Base-by-base conservation (phyloP, 2,888 invertebrate genomes). In the Tigriopus californicus region DNA sequence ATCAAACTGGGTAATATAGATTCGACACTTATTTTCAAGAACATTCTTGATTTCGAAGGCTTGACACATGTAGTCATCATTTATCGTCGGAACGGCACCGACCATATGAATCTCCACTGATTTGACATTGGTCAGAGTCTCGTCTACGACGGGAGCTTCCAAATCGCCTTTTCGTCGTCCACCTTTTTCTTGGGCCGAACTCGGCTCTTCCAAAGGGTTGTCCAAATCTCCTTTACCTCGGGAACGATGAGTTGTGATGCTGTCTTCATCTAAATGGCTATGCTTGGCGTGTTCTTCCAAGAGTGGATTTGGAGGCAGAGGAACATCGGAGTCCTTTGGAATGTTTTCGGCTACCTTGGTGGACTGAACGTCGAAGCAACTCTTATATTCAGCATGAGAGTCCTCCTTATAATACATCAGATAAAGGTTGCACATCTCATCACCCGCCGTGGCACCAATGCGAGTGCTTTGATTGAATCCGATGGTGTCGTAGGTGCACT, bases 401-500 rank as follows among this genome's bases (percentile, higher is more conserved):
- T 15, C 44, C 10, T 44, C 44, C 5, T 6, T 10, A 44, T 73
- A 74, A 65, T 72, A 75, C 74, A 75, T 74, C 62, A 72, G 65
- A 65, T 76, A 75, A 63, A 75, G 68, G 64, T 76, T 76, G 66
- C 75, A 75, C 75, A 75, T 76, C 66, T 75, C 75, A 65, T 75
- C 71, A 12, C 65, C 67, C 3, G 72, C 71, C 61, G 62, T 68
- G 65, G 63, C 73, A 76, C 77, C 77, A 64, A 77, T 72, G 22
- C 66, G 61, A 10, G 74, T 74, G 13, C 49, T 57, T 41, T 67
- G 65, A 60, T 68, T 65, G 62, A 70, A 69, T 22, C 68, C 68
- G 15, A 68, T 68, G 1, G 77, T 74, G 63, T 76, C 72, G 66
- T 72, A 78, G 22, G 76, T 74, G 65, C 78, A 78, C 24, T 76